Evolutionary conservation across 53 echinoderm and acorn worm genomes (phyloP).

Genomic region (Glandiceps talaboti): DNA sequence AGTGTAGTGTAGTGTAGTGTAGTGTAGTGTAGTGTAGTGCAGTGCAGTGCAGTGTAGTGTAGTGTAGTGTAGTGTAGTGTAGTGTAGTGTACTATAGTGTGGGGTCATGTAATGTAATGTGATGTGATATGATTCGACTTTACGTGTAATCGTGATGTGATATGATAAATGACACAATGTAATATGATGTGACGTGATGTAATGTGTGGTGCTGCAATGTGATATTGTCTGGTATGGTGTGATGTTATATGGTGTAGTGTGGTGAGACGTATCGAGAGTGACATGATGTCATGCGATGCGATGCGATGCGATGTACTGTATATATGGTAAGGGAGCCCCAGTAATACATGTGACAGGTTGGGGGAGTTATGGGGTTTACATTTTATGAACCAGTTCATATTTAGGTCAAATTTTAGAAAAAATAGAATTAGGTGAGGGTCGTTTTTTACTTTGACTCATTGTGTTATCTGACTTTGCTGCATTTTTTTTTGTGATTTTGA

Average conservation of each 20-base stretch:
- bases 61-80: conserved; percentile 4
- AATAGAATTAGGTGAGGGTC: no score
- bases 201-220: conserved; percentile 16
- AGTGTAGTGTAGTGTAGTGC: conserved; percentile 5
- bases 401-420: no score
- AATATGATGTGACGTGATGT: conserved; percentile 17
- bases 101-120: conserved; percentile 7
- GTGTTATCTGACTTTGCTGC: no score
- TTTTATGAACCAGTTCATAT: no score
- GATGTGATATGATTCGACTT: conserved; percentile 8
- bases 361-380: no score
- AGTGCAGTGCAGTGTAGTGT: conserved; percentile 2
- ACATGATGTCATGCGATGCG: conserved; percentile 3
- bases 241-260: conserved; percentile 12
- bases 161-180: conserved; percentile 7
- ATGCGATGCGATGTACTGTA: conserved; percentile 18
- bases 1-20: conserved; percentile 13
- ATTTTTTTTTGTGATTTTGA: no score
- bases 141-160: conserved; percentile 5
- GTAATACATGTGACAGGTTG: no score
- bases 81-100: conserved; percentile 6
- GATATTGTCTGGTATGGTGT: conserved; percentile 10
- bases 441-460: no score
- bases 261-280: neutral
- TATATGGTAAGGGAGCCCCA: no score